Evolutionary conservation across 2,888 invertebrate genomes (phyloP).

Genomic region (Xestia ashworthii): DNA sequence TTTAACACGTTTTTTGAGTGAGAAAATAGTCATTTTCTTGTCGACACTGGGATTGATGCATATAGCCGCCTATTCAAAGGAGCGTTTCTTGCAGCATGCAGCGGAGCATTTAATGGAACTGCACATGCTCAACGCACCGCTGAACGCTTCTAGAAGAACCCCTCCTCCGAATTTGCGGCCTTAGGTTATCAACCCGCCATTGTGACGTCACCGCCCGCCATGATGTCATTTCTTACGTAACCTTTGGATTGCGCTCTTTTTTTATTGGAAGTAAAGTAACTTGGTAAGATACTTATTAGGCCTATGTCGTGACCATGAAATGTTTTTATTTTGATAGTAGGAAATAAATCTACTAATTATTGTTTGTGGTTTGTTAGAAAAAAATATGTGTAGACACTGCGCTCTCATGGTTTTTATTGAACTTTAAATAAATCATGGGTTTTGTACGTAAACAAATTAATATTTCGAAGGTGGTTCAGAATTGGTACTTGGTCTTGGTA

Average conservation of each 20-base stretch:
- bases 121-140: neutral
- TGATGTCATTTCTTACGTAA: constrained; percentile 65
- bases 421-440: constrained; percentile 4
- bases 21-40: neutral
- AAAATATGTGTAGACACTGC: neutral
- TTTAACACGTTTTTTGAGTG: neutral
- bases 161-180: neutral
- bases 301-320: constrained; percentile 53
- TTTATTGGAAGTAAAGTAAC: constrained; percentile 15
- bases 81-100: neutral
- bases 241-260: constrained; percentile 38
- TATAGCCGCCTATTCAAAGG: neutral
- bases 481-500: neutral
- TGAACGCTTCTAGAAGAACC: neutral
- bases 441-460: constrained; percentile 3
- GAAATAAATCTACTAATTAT: constrained; percentile 6
- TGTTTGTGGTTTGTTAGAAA: constrained; percentile 2
- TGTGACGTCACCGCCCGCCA: constrained; percentile 62
- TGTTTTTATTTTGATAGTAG: constrained; percentile 24
- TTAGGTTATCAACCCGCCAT: constrained; percentile 68
- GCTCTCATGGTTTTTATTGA: neutral
- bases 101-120: neutral
- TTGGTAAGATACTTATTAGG: constrained; percentile 15
- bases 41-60: neutral
- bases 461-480: neutral